phyloP scores from a whole-genome alignment of 2,113 vertebrate species.

The Isichthys henryi region DNA sequence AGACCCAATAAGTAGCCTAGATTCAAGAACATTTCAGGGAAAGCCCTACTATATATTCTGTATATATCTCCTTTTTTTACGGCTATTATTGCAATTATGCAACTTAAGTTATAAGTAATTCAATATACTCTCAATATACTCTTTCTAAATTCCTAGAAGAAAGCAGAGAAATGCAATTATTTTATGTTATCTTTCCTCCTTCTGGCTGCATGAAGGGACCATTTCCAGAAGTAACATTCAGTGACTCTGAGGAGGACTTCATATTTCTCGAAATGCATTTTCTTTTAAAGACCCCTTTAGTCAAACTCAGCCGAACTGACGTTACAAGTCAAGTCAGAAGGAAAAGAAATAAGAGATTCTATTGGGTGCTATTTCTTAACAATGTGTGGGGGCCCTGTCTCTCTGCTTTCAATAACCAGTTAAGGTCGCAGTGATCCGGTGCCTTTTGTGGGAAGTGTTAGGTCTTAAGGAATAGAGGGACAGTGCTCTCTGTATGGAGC shows the following conservation, averaged over 20 bases:
- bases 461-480: neutral
- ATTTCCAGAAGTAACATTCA: neutral
- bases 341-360: neutral
- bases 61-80: neutral
- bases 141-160: neutral
- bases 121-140: neutral
- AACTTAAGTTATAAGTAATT: neutral
- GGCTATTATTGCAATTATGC: slow-evolving; percentile 2
- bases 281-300: neutral
- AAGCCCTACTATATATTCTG: neutral
- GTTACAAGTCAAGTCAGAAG: neutral
- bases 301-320: neutral
- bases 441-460: neutral
- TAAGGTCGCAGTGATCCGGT: neutral
- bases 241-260: neutral
- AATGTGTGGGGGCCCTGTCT: neutral
- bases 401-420: neutral
- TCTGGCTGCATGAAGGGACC: neutral
- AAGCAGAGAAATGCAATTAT: neutral
- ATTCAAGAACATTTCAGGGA: neutral
- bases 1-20: neutral
- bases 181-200: neutral
- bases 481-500: neutral
- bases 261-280: neutral
- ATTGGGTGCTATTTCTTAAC: neutral